Evolutionary conservation across 1,140 invertebrate species (phyloP), one percentile per base, ranked within the genome.

Genomic region (Polyergus mexicanus): DNA sequence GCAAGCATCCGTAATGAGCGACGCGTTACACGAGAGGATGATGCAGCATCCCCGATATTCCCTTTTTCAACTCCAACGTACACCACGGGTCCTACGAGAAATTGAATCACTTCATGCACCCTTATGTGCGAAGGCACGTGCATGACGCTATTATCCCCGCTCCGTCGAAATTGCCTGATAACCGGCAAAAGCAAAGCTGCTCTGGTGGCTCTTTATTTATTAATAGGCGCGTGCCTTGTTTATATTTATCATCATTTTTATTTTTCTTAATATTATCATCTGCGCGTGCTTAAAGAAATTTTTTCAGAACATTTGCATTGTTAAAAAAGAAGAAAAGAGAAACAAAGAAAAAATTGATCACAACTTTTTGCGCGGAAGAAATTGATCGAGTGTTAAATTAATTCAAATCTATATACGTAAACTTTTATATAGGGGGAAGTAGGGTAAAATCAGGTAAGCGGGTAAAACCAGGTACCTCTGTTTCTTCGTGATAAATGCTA

Each of bases 121-220:
- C n/a, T n/a, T 2, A 44, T 35, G 75, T 35, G 44, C 28, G 19
- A 35, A 11, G 32, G 22, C 35, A 32, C 66, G 35, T 54, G 38
- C 35, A 19, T 60, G 11, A 8, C 19, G 13, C 25, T 28, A 72
- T 60, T 62, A 74, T 83, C 78, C 47, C 19, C 19, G 44, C 32
- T 22, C 35, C 35, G 5, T 81, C 77, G 28, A 60, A 81, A 81
- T 81, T 81, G 66, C 65, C 44, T 28, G 35, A 80, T 71, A 71
- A 81, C 10, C 11, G 11, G 19, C 38, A 32, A 32, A 3, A 4
- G 54, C n/a, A 28, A 81, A 60, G 44, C 35, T 38, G 22, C 11
- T 13, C 6, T 25, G n/a, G 25, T 13, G 25, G 22, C 7, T 22
- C 6, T 5, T 19, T 19, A 51, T 51, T 51, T 51, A 51, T 47